Conservation (phyloP, 1,140 invertebrate species). For the Spodoptera litura region DNA sequence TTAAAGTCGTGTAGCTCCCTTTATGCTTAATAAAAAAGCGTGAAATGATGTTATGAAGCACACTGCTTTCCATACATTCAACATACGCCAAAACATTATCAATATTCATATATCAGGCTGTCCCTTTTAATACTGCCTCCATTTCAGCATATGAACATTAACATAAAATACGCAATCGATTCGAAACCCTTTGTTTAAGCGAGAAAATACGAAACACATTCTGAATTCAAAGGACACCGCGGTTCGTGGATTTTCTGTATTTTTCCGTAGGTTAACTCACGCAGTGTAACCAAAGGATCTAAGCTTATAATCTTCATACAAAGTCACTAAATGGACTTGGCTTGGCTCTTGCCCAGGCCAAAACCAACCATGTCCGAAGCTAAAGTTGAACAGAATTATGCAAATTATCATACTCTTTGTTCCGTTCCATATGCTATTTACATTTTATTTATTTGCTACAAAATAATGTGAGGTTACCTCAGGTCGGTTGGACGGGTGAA, state of each 20-base stretch:
- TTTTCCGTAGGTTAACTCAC: conserved; percentile 47
- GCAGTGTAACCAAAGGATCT: conserved; percentile 57
- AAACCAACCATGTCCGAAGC: conserved; percentile 60
- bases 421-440: conserved; percentile 70
- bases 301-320: conserved; percentile 75
- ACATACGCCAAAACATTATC: not conserved
- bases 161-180: conserved; percentile 23
- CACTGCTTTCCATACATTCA: too few relatives aligned
- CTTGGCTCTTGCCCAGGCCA: conserved; percentile 73
- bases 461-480: conserved; percentile 65
- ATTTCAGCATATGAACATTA: not conserved
- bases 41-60: not conserved
- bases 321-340: conserved; percentile 69
- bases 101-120: not conserved
- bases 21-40: too few relatives aligned
- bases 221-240: conserved; percentile 20
- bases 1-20: too few relatives aligned
- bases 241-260: conserved; percentile 16
- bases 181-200: conserved; percentile 17
- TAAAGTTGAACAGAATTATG: conserved; percentile 79
- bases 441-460: conserved; percentile 75
- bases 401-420: conserved; percentile 78
- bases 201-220: conserved; percentile 10
- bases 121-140: not conserved
- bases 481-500: conserved; percentile 54